Base-by-base conservation (phyloP, 2,888 invertebrate species). In the Drosophila fungiperda region DNA sequence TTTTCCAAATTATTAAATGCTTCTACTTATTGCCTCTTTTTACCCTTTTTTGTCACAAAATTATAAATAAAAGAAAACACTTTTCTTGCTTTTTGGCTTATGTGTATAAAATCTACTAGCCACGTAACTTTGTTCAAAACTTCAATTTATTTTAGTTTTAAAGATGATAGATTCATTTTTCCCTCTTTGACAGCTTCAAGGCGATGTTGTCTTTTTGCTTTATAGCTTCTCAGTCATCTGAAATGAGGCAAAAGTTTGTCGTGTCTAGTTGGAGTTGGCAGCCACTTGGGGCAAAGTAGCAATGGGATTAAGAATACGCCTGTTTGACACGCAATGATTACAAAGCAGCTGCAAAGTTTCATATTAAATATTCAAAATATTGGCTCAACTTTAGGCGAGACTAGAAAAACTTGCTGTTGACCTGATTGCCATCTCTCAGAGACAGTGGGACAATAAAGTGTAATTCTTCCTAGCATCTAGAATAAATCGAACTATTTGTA, bases 241-340 rank as follows among this genome's bases (percentile, higher is more conserved):
- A 80, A 86, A 77, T 86, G 87, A 76, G 73, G 82, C 80, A 75
- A 80, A 87, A 85, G 76, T 85, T 84, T 84, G 76, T 67, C 63
- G 29, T 42, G 57, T 45, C 55, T 45, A 40, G 40, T 57, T 54
- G 49, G 38, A 38, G 49, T 42, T 20, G 71, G 40, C 45, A 36
- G 8, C 26, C 54, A 69, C 62, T 69, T 58, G 38, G 17, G 38
- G 38, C 38, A 55, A 55, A 55, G 55, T 55, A 26, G 54, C 54
- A 57, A 15, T 38, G 32, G 40, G 42, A 42, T 42, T 53, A 26
- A 29, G 58, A 20, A 11, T 17, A 49, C 45, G 38, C 36, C 52
- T 36, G 55, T 60, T 61, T 63, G 80, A 71, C 78, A 81, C 59
- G 69, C 75, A 66, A 87, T 84, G 87, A 87, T 84, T 87, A 84